A percentile compares a stretch with the other conserved stretches of the same genome.
Evolutionary conservation across 2,888 invertebrate species (phyloP).

Genomic region (Rhagonycha fulva): DNA sequence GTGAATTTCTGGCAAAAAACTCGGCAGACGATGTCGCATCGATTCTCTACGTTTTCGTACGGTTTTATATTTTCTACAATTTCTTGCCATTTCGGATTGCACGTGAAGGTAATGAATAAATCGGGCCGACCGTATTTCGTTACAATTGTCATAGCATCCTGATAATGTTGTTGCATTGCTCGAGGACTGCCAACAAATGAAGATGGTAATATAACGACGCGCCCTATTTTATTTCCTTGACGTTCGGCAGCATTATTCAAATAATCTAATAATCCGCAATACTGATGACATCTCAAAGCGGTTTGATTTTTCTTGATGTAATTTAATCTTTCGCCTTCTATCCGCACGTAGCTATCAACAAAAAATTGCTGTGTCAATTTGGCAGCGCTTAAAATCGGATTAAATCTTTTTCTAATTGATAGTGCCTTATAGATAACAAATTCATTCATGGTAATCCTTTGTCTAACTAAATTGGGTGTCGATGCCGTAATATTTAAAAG

Average conservation of each 20-base stretch:
- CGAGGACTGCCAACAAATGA: slow-evolving; percentile 37
- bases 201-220: slow-evolving; percentile 36
- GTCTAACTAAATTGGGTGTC: not conserved
- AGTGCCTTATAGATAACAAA: not conserved
- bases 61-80: slow-evolving; percentile 43
- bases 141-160: too few relatives aligned
- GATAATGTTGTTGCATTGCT: too few relatives aligned
- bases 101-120: too few relatives aligned
- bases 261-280: slow-evolving; percentile 36
- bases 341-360: not conserved
- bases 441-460: not conserved
- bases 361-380: not conserved
- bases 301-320: slow-evolving; percentile 6
- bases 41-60: slow-evolving; percentile 40
- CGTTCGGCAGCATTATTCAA: slow-evolving; percentile 35
- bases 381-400: not conserved
- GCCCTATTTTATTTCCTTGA: slow-evolving; percentile 34
- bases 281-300: not conserved
- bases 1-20: slow-evolving; percentile 28
- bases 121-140: too few relatives aligned
- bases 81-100: slow-evolving; percentile 52
- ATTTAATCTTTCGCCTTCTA: not conserved
- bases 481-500: too few relatives aligned
- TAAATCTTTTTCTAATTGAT: not conserved
- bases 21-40: slow-evolving; percentile 46